Base-by-base conservation (phyloP, 2,113 vertebrate genomes). In the Hippolais icterina region DNA sequence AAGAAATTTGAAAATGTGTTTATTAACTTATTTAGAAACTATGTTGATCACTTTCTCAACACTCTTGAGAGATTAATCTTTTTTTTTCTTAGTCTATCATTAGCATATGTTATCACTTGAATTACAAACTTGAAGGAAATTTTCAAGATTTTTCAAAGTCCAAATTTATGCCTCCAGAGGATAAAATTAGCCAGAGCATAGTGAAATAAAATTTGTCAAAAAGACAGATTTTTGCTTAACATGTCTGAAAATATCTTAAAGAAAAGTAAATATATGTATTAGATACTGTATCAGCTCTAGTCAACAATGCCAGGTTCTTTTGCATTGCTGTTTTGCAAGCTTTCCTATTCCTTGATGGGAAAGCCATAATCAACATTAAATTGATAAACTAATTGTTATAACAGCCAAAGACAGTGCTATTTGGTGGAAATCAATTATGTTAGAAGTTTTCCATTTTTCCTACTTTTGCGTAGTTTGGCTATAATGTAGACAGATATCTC, bases 361-460 rank as follows among this genome's bases (percentile, higher is more conserved):
- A 95, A 95, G 22, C 25, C 2, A 9, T 83, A 89, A 93, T 91
- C 56, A 94, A 71, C 79, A 83, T 63, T 87, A 78, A 86, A 96
- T 92, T 90, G 85, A 96, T 93, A 92, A 94, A 81, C 72, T 93
- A 96, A 94, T 96, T 94, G 83, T 91, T 91, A 13, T 68, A 96
- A 91, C 94, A 92, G 53, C 11, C 80, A 83, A 39, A 94, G 63
- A 95, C 72, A 94, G 46, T 90, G 79, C 15, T 95, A 41, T 87
- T 90, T 75, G 76, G 64, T 90, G 60, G 83, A 95, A 96, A 96
- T 89, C 44, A 78, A 96, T 90, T 83, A 54, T 20, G 17, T 52
- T 88, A 75, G 71, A 90, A 86, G 52, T 63, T 93, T 96, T 81
- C 46, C 7, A 96, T 96, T 97, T 95, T 94, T 94, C 85, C 79